Evolutionary conservation across 2,113 vertebrate species (phyloP), one percentile per base, ranked within the genome.

Genomic region (Ptychochromis oligacanthus): DNA sequence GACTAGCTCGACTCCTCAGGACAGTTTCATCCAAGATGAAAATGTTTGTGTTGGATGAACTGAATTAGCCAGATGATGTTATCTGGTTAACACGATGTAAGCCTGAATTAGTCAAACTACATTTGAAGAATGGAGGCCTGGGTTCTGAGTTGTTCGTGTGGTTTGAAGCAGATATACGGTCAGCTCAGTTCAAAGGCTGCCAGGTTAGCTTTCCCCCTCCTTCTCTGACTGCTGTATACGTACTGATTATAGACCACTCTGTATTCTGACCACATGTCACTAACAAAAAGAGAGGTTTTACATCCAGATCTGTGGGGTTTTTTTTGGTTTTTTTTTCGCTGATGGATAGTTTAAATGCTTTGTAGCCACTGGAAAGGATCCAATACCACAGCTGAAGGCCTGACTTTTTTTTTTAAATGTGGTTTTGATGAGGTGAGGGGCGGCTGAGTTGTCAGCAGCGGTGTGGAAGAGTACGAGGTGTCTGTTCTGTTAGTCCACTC

Each of bases 251-350:
- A n/a, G n/a, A n/a, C n/a, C n/a, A n/a, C n/a, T n/a, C n/a, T n/a
- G 58, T 60, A 65, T 43, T 65, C n/a, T 65, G 62, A 65, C 62
- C 38, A 24, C 43, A 43, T n/a, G n/a, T 65, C 62, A 65, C 2
- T 43, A 67, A 67, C 62, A 17, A 12, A 59, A 36, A 34, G 40
- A 34, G 36, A 5, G 13, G 36, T 38, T 18, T 67, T 26, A 46
- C 62, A 13, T 67, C 11, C 15, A 67, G 15, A 67, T 38, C 24
- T 46, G 43, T 38, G 15, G 4, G n/a, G 31, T n/a, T 46, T 67
- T 26, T 43, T 7, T 67, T 67, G 31, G 38, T 46, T 67, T 26
- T 43, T 7, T 67, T 67, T 26, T 65, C 4, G 15, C 40, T 65
- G 4, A 24, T 65, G 43, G 4, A 24, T 65, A 9, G 26, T 60